Evolutionary conservation across 2,797 vertebrate species (phyloP).

Genomic region (Lutjanus argentimaculatus): DNA sequence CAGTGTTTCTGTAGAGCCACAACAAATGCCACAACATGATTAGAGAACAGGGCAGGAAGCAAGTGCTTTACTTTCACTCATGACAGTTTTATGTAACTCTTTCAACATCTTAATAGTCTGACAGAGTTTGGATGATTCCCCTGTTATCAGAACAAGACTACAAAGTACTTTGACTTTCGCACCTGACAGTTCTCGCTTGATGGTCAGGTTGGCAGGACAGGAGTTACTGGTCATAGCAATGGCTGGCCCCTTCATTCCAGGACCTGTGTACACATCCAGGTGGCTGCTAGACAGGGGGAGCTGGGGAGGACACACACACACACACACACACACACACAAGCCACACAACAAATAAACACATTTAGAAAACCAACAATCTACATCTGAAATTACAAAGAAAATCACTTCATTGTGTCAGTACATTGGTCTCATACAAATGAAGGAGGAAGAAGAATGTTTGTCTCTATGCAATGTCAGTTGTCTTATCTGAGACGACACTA

Average conservation of each 20-base stretch:
- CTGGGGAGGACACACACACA: slow-evolving; percentile 78
- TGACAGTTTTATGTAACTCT: background rate
- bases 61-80: slow-evolving; percentile 12
- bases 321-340: slow-evolving; percentile 45
- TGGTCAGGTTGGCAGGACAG: slow-evolving; percentile 95
- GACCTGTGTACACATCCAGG: slow-evolving; percentile 94
- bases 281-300: slow-evolving; percentile 97
- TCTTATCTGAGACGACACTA: background rate
- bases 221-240: slow-evolving; percentile 98
- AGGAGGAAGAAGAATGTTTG: background rate
- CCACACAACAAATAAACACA: background rate
- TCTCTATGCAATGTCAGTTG: background rate
- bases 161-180: slow-evolving; percentile 37
- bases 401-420: background rate
- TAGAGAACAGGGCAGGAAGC: background rate
- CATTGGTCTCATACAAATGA: background rate
- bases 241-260: slow-evolving; percentile 92
- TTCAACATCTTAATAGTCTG: background rate
- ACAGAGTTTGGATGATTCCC: background rate
- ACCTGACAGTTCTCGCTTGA: slow-evolving; percentile 96
- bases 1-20: background rate
- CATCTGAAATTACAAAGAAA: too few species aligned
- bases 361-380: slow-evolving; percentile 10
- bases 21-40: background rate
- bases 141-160: background rate